These are phyloP conservation scores for Podiceps cristatus DNA, from an alignment of 2,113 vertebrate species.

Conservation along the genomic window DNA sequence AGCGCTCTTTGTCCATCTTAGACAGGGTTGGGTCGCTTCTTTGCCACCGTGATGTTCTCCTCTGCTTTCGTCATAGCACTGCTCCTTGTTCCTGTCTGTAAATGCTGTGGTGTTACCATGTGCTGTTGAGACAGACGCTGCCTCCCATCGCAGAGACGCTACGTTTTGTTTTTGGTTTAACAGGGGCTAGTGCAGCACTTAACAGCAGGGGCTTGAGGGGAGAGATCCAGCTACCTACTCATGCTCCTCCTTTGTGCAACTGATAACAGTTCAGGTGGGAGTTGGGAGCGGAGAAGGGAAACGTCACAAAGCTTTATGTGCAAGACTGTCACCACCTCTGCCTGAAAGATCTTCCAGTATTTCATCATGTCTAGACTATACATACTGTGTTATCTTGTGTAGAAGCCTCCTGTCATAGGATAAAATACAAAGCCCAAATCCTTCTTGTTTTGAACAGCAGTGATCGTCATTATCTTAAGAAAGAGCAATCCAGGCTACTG, in stretches of 20 bases:
- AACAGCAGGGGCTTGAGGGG: neutral
- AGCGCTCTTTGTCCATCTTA: neutral
- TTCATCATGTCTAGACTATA: neutral
- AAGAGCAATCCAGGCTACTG: neutral
- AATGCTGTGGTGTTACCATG: neutral
- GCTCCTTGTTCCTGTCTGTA: neutral
- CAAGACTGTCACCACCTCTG: neutral
- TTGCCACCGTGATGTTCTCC: neutral
- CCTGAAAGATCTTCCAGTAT: slow-evolving; percentile 10
- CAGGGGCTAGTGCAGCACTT: neutral
- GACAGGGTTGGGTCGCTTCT: neutral
- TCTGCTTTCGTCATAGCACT: neutral
- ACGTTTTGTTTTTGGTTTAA: neutral
- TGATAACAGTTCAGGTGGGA: neutral
- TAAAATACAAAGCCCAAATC: neutral
- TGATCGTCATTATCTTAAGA: neutral
- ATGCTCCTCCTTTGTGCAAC: neutral
- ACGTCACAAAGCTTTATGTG: neutral
- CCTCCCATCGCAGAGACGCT: neutral
- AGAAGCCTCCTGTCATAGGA: neutral
- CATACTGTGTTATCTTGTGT: neutral
- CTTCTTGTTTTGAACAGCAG: neutral
- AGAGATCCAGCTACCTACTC: neutral
- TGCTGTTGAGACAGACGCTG: neutral
- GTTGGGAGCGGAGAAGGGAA: neutral